Evolutionary conservation across 2,888 invertebrate genomes (phyloP), one percentile per base, ranked within the genome.

Genomic region (Augochlorella aurata): DNA sequence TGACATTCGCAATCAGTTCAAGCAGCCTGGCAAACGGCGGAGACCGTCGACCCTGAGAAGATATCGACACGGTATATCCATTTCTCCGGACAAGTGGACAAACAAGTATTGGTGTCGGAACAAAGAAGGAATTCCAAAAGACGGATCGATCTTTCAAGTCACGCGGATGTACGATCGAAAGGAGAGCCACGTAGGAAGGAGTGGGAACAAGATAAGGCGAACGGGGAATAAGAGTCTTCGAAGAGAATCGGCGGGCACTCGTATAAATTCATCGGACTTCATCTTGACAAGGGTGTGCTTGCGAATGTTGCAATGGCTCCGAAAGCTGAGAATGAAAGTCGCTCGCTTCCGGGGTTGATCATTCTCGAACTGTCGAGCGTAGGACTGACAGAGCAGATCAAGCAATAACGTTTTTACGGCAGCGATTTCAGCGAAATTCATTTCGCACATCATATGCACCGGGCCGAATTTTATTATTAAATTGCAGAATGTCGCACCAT

Each of bases 221-320:
- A 49, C 24, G 80, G 73, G 50, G 68, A 73, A 80, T 63, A 73
- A 71, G 68, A 63, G 81, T 63, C 72, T 38, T 38, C 72, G 52
- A 58, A 74, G 81, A 78, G 65, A 82, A 66, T 69, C 50, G 73
- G 68, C 61, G 75, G 61, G 77, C 63, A 77, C 76, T 82, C 86
- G 87, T 87, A 89, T 89, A 89, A 89, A 89, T 89, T 88, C 85
- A 86, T 85, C 82, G 82, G 83, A 85, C 81, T 89, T 85, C 68
- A 77, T 81, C 72, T 79, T 84, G 86, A 88, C 87, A 84, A 84
- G 85, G 86, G 86, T 82, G 71, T 69, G 67, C 68, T 84, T 82
- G 82, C 77, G 82, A 80, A 86, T 61, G 81, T 88, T 74, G 73
- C 76, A 52, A 75, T 58, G 65, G 65, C 74, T 71, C 77, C 68